A percentile compares a stretch with the other conserved stretches of the same genome.
Conservation (phyloP, 2,113 vertebrate species). For the Synchiropus splendidus region DNA sequence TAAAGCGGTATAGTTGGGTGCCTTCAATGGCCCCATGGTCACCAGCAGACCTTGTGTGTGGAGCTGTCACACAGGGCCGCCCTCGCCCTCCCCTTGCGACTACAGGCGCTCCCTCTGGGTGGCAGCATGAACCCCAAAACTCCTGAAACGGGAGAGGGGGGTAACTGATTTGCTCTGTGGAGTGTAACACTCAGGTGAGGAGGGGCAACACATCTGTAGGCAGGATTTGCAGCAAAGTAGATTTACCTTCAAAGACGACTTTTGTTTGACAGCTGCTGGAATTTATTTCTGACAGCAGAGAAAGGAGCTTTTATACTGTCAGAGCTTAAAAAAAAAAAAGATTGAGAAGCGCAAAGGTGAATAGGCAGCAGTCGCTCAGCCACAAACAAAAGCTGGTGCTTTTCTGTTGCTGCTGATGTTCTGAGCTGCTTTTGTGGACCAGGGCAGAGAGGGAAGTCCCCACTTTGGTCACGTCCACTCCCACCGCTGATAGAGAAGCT, state of each 20-base stretch:
- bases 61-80: slow-evolving; percentile 56
- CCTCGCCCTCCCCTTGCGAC: slow-evolving; percentile 49
- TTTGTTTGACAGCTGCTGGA: slow-evolving; percentile 34
- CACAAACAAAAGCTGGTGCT: slow-evolving; percentile 44
- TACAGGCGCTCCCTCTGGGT: slow-evolving; percentile 39
- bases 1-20: slow-evolving; percentile 48
- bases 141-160: slow-evolving; percentile 20
- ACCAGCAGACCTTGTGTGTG: slow-evolving; percentile 61
- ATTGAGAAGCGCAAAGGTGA: slow-evolving; percentile 23
- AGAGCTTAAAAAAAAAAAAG: slow-evolving; percentile 5
- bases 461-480: slow-evolving; percentile 50
- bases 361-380: slow-evolving; percentile 38
- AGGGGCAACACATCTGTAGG: slow-evolving; percentile 33
- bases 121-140: slow-evolving; percentile 31
- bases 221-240: slow-evolving; percentile 25
- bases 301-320: slow-evolving; percentile 6
- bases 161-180: slow-evolving; percentile 11
- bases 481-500: slow-evolving; percentile 44
- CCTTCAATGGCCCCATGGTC: slow-evolving; percentile 55
- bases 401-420: slow-evolving; percentile 32
- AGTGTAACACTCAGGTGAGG: slow-evolving; percentile 41
- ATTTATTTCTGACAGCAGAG: slow-evolving; percentile 9
- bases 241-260: slow-evolving; percentile 37
- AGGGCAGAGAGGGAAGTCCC: slow-evolving; percentile 47
- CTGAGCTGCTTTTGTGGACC: slow-evolving; percentile 33